Conservation (phyloP, 2,113 vertebrate species). For the Tautogolabrus adspersus region DNA sequence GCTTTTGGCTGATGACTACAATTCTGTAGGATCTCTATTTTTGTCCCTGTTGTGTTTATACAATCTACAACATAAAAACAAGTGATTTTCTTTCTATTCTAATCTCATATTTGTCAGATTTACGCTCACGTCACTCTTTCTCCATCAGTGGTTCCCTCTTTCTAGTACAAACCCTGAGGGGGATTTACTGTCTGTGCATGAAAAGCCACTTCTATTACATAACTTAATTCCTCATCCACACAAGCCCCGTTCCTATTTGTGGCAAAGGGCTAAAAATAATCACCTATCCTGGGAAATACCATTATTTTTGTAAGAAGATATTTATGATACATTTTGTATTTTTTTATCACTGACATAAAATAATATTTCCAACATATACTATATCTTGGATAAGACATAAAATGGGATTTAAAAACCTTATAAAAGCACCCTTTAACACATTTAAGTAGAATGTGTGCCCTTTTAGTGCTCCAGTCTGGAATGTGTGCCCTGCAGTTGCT, state of each 20-base stretch:
- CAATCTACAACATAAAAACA: not conserved
- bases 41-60: not conserved
- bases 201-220: conserved; percentile 37
- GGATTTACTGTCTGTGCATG: conserved; percentile 42
- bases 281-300: not conserved
- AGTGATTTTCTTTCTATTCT: not conserved
- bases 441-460: not conserved
- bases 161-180: conserved; percentile 6
- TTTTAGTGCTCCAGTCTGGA: conserved; percentile 1
- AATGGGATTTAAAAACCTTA: not conserved
- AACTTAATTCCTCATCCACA: conserved; percentile 42
- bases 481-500: conserved; percentile 57
- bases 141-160: conserved; percentile 7
- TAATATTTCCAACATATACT: too few relatives aligned
- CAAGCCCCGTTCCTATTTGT: not conserved
- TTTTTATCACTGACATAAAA: too few relatives aligned
- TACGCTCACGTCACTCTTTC: conserved; percentile 1
- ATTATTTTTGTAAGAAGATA: not conserved
- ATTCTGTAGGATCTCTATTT: not conserved
- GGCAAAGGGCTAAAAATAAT: not conserved
- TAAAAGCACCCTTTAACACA: conserved; percentile 1
- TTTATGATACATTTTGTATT: not conserved
- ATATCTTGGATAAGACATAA: too few relatives aligned
- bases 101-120: not conserved
- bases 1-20: not conserved